Evolutionary conservation across 2,113 vertebrate species (phyloP).

Genomic region (Macaca nemestrina): DNA sequence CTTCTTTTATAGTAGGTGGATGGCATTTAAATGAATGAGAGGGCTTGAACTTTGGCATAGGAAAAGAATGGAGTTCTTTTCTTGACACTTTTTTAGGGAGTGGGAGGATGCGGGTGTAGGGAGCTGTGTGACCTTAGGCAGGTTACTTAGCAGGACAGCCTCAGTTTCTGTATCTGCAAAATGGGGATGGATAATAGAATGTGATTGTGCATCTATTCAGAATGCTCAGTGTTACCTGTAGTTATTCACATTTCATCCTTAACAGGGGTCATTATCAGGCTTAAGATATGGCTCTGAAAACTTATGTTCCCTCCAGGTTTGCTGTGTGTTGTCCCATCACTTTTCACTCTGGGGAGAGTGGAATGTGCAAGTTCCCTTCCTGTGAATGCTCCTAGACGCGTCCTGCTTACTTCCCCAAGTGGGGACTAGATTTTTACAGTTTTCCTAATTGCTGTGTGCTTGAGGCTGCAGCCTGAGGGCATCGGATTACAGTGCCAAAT

Average conservation of each 20-base stretch:
- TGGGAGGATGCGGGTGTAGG: background rate
- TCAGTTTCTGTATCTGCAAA: background rate
- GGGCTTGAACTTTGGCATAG: background rate
- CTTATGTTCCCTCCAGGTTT: background rate
- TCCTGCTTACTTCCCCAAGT: constrained; percentile 9
- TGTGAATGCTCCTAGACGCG: constrained; percentile 19
- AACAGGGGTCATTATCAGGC: background rate
- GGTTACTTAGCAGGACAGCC: background rate
- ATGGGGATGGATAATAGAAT: background rate
- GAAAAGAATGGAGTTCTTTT: background rate
- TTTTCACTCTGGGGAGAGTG: background rate
- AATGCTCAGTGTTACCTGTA: background rate
- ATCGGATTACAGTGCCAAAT: constrained; percentile 77
- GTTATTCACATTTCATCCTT: background rate
- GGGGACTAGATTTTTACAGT: constrained; percentile 63
- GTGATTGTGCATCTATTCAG: too few species aligned
- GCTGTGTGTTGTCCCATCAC: background rate
- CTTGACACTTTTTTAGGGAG: background rate
- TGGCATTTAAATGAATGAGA: background rate
- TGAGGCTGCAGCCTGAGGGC: constrained; percentile 74
- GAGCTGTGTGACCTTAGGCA: background rate
- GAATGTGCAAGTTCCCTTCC: background rate
- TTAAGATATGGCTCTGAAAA: background rate
- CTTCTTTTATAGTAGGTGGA: background rate
- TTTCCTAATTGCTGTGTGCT: constrained; percentile 67